Evolutionary conservation across 2,797 vertebrate species (phyloP).

Genomic region (Tamandua tetradactyla): DNA sequence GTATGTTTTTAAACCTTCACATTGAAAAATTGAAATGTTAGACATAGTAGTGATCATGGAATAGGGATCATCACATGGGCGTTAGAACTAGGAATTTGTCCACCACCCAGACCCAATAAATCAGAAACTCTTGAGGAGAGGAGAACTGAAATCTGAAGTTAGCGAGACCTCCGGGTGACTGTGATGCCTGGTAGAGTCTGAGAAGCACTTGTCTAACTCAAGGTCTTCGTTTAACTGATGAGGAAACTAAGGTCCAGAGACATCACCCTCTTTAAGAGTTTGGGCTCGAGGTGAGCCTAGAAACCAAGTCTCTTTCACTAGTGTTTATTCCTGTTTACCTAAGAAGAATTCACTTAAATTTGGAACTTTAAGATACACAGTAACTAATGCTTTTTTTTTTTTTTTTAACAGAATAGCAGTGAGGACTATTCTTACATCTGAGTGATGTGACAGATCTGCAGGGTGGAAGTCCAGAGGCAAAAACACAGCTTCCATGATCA

Average conservation of each 20-base stretch:
- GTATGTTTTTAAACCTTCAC: slow-evolving; percentile 16
- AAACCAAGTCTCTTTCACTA: neutral
- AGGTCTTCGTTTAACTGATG: neutral
- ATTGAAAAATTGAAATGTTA: neutral
- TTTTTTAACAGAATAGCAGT: neutral
- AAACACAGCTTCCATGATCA: neutral
- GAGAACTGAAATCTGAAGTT: neutral
- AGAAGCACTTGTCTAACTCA: neutral
- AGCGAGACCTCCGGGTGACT: neutral
- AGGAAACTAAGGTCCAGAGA: neutral
- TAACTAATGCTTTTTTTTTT: neutral
- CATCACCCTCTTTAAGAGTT: neutral
- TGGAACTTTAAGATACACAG: neutral
- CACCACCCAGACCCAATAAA: neutral
- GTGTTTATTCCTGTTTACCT: neutral
- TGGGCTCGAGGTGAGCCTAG: neutral
- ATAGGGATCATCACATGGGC: neutral
- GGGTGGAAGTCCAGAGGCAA: neutral
- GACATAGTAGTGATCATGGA: neutral
- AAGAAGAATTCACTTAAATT: neutral
- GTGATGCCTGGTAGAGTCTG: neutral
- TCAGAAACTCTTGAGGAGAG: neutral
- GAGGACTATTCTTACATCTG: no score
- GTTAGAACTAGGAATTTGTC: neutral
- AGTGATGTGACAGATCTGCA: neutral